A percentile compares a stretch with the other conserved stretches of the same genome.
Conservation (phyloP, 2,888 invertebrate species). For the Drosophila anomalata region DNA sequence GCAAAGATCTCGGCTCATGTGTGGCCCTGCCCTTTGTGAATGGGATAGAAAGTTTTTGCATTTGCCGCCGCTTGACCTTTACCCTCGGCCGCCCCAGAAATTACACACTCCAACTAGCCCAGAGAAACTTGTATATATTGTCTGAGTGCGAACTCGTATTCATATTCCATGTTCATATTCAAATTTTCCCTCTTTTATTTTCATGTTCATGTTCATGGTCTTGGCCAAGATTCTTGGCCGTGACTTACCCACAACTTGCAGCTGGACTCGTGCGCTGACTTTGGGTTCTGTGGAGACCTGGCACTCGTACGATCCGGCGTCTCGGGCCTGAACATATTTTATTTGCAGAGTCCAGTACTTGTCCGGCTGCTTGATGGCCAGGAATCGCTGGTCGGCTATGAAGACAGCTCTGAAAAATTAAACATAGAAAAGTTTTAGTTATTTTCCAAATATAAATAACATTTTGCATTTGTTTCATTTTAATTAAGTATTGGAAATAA, state of each 20-base stretch:
- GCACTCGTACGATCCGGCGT: conserved; percentile 96
- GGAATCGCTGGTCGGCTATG: conserved; percentile 96
- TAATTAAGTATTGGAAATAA: no score
- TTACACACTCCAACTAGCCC: conserved; percentile 39
- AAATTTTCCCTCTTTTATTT: background rate
- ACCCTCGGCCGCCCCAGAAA: conserved; percentile 46
- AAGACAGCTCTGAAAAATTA: conserved; percentile 87
- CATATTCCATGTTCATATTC: conserved; percentile 13
- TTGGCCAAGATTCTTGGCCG: conserved; percentile 39
- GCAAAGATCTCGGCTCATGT: conserved; percentile 48
- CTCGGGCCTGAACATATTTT: conserved; percentile 95
- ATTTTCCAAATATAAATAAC: no score
- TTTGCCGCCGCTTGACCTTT: conserved; percentile 65
- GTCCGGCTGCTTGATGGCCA: conserved; percentile 87
- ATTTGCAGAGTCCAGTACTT: conserved; percentile 93
- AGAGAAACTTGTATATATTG: conserved; percentile 1
- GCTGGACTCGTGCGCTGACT: conserved; percentile 95
- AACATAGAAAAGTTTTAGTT: no score
- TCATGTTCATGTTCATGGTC: conserved; percentile 22
- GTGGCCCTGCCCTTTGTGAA: conserved; percentile 32
- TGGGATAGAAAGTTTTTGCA: conserved; percentile 33
- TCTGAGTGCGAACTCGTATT: conserved; percentile 22
- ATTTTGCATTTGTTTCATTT: no score
- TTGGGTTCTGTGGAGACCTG: conserved; percentile 97
- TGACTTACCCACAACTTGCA: conserved; percentile 94